Evolutionary conservation across 2,888 invertebrate species (phyloP).

Genomic region (Prenolepis imparis): DNA sequence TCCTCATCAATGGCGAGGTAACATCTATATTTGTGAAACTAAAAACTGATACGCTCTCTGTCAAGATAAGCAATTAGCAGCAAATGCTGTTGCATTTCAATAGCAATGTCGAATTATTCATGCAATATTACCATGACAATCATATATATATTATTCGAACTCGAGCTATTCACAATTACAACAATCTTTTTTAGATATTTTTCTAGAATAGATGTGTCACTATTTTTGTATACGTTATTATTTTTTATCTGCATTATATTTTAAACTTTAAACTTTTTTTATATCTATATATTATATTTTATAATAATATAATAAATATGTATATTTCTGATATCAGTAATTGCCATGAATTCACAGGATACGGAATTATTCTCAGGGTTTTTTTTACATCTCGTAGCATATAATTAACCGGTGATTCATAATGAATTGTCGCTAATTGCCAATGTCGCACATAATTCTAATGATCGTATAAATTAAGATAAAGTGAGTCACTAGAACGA

Average conservation of each 20-base stretch:
- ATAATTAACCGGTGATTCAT: constrained; percentile 42
- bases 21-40: too few relatives aligned
- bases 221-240: background rate
- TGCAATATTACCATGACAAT: background rate
- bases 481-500: constrained; percentile 81
- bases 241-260: background rate
- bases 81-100: background rate
- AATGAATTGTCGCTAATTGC: constrained; percentile 49
- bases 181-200: background rate
- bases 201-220: background rate
- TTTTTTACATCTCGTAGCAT: background rate
- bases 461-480: constrained; percentile 73
- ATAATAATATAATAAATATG: background rate
- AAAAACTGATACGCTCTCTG: background rate
- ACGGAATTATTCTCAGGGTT: background rate
- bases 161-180: background rate
- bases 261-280: background rate
- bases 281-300: background rate
- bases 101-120: background rate
- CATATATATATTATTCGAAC: background rate
- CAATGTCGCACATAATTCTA: constrained; percentile 32
- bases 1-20: background rate
- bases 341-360: background rate
- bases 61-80: background rate
- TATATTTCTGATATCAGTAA: background rate